These are phyloP conservation scores for Synodontis membranacea DNA, from an alignment of 2,113 vertebrate species.

Conservation along the genomic window DNA sequence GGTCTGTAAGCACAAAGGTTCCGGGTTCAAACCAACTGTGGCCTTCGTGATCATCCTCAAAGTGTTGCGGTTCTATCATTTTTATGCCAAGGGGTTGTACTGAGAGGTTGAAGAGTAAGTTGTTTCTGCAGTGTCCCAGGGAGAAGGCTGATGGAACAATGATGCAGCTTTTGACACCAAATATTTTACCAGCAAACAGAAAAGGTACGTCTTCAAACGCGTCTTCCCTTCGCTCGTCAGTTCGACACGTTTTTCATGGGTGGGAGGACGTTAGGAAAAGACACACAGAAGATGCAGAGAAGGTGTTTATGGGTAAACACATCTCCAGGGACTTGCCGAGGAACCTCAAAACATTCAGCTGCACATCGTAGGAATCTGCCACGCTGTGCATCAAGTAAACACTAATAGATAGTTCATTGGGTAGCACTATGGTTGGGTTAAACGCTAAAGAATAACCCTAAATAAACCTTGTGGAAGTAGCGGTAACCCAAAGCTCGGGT, in stretches of 20 bases:
- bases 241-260: background rate
- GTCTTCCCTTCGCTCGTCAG: background rate
- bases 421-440: background rate
- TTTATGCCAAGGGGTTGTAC: no score
- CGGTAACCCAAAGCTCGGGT: background rate
- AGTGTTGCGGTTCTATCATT: no score
- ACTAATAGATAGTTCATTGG: background rate
- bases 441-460: background rate
- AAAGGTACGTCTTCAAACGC: constrained; percentile 5
- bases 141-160: constrained; percentile 60
- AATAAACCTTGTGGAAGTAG: background rate
- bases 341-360: background rate
- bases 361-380: no score
- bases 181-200: constrained; percentile 52
- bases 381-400: constrained; percentile 4
- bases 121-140: background rate
- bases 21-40: no score
- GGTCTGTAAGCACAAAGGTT: no score
- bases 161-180: constrained; percentile 56
- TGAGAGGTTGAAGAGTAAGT: constrained; percentile 71
- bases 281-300: background rate
- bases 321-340: background rate
- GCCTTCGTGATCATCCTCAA: no score
- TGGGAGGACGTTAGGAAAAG: background rate
- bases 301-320: background rate